A percentile compares a stretch with the other conserved stretches of the same genome.
Conservation (phyloP, 2,113 vertebrate genomes). For the Arvicanthis niloticus region DNA sequence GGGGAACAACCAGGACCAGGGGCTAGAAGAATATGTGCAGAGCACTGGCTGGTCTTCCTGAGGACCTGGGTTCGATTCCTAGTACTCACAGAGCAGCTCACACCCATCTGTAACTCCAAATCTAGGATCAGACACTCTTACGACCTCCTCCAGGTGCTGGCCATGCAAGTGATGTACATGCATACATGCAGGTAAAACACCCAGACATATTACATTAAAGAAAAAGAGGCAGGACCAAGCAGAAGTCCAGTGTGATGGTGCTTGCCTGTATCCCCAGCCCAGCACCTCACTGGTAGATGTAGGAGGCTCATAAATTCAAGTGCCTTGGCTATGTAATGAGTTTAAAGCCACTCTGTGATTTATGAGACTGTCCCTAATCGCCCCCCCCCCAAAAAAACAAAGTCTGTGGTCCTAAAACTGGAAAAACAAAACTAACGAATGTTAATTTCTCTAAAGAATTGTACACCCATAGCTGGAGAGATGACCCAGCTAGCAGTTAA, state of each 20-base stretch:
- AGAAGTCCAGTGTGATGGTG: neutral
- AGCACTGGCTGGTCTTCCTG: neutral
- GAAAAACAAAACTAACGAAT: conserved; percentile 22
- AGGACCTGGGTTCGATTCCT: neutral
- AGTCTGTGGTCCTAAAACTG: neutral
- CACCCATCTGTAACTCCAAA: neutral
- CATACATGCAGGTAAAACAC: neutral
- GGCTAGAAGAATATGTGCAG: neutral
- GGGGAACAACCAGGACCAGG: neutral
- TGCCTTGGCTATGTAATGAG: neutral
- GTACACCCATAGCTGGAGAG: neutral
- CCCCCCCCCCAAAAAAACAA: neutral
- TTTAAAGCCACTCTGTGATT: neutral
- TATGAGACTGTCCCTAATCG: neutral
- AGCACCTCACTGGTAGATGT: neutral
- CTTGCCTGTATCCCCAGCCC: neutral
- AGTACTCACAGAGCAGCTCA: neutral
- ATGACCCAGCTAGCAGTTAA: too few relatives aligned
- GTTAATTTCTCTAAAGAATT: conserved; percentile 25
- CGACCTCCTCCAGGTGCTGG: neutral
- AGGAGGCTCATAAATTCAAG: neutral
- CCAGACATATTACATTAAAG: neutral
- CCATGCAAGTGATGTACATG: neutral
- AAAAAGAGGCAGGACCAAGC: neutral
- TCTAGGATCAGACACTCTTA: neutral